phyloP scores from a whole-genome alignment of 2,113 vertebrate species.

The Channa maculata region DNA sequence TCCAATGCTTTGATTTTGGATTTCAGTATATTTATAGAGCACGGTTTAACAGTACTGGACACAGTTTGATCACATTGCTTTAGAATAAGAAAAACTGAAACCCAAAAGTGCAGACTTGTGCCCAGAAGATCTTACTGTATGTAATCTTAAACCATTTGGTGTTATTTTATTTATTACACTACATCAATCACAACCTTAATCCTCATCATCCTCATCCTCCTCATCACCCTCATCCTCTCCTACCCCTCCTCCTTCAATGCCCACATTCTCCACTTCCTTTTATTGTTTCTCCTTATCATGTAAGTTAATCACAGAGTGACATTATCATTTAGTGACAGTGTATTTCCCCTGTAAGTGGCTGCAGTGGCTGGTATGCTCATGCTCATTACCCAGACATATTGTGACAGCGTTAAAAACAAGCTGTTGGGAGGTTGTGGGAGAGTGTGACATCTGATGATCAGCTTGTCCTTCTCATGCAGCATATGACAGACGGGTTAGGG shows the following conservation, averaged over 20 bases:
- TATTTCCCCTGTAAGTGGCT: slow-evolving; percentile 11
- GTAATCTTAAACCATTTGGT: background rate
- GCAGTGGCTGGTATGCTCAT: slow-evolving; percentile 1
- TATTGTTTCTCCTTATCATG: background rate
- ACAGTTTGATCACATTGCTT: background rate
- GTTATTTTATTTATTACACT: slow-evolving; percentile 9
- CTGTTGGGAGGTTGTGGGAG: background rate
- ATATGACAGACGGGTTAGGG: no score
- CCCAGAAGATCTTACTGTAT: background rate
- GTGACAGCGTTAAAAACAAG: slow-evolving; percentile 5
- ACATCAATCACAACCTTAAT: slow-evolving; percentile 14
- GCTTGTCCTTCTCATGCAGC: slow-evolving; percentile 2
- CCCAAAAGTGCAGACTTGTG: background rate
- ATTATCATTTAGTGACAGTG: background rate
- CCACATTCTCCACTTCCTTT: background rate
- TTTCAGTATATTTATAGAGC: background rate
- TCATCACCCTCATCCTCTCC: background rate
- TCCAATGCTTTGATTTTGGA: background rate
- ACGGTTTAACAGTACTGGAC: background rate
- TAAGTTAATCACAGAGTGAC: slow-evolving; percentile 17
- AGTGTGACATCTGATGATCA: slow-evolving; percentile 17
- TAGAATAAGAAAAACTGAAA: background rate
- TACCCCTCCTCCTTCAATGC: background rate
- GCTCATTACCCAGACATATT: slow-evolving; percentile 3
- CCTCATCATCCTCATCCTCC: background rate